Base-by-base conservation (phyloP, 2,888 invertebrate species). In the Pyralis farinalis region DNA sequence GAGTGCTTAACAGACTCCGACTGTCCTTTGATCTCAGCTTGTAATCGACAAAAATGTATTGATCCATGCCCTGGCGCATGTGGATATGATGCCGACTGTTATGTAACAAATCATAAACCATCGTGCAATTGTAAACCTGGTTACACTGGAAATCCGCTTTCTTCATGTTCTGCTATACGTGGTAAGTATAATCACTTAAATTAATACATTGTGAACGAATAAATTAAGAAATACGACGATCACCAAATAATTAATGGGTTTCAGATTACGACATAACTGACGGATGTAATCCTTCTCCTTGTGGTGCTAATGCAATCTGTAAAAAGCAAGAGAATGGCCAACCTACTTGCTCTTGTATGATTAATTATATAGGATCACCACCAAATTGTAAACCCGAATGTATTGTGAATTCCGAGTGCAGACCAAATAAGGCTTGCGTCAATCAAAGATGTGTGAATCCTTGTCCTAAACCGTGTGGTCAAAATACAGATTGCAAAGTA, bases 231-330 rank as follows among this genome's bases (percentile, higher is more conserved):
- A 3, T 16, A 28, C 8, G 20, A n/a, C 33, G 12, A 36, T 34
- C 12, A 12, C 16, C 40, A 38, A 21, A 11, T 10, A 7, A 25
- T 34, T 34, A 22, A 41, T 40, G 9, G 36, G 44, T 73, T 80
- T 57, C 70, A 86, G 85, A 77, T 52, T 66, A 67, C 38, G 78
- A 79, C 51, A 46, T 67, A n/a, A 44, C 80, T 22, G 76, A 93
- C 61, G 93, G 94, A 4, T 96, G 96, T 61, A 90, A 91, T 58
- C 95, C 95, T 33, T 93, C 94, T 1, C 91, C 93, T 5, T 96
- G 95, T 75, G 95, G 94, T 27, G 55, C 82, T 1, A 94, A 94
- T 71, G 92, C 95, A 6, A 91, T 93, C 51, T 96, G 96, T 67
- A 91, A 91, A 49, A 94, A 91, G 48, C 94, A 94, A 75, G 71